Evolutionary conservation across 2,113 vertebrate species (phyloP), one percentile per base, ranked within the genome.

Genomic region (Chelonoidis abingdonii): DNA sequence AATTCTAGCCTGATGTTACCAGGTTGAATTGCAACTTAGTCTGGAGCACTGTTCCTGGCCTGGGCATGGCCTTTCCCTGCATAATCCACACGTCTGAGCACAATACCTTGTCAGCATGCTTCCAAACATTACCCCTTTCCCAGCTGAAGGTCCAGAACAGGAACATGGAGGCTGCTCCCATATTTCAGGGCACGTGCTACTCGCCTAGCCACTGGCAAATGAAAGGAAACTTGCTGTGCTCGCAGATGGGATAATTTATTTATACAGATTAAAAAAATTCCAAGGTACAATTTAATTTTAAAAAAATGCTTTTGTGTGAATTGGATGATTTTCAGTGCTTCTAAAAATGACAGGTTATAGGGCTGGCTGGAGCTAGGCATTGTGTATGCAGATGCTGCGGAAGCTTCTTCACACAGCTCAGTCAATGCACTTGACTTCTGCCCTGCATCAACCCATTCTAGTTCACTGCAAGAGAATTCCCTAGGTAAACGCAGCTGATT

Each of bases 241-340:
- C 22, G 21, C 22, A 62, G 21, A 47, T 84, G 75, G 89, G 21
- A 47, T 93, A 75, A 75, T 59, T 79, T 95, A 16, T n/a, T 80
- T 53, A 72, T 24, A 76, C 27, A 54, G 54, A 54, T 22, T 22
- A 53, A 22, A 24, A 41, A 57, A 53, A 44, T 21, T 10, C 17
- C n/a, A n/a, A n/a, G 17, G 17, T 38, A 72, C 35, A 19, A 72
- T 72, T 72, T 69, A 19, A n/a, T 69, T 65, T 65, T 6, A 84
- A 25, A 16, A 52, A 54, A 75, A 54, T 41, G 5, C 27, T 7
- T 75, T 0, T 84, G 10, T 86, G n/a, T 89, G 59, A 81, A 72
- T 35, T 62, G 49, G 22, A n/a, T 89, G 53, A 90, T 50, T 92
- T 90, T 86, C 86, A 88, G 56, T 53, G 83, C 6, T 86, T 84